Conservation (phyloP, 2,888 invertebrate genomes). For the Amiota communis region DNA sequence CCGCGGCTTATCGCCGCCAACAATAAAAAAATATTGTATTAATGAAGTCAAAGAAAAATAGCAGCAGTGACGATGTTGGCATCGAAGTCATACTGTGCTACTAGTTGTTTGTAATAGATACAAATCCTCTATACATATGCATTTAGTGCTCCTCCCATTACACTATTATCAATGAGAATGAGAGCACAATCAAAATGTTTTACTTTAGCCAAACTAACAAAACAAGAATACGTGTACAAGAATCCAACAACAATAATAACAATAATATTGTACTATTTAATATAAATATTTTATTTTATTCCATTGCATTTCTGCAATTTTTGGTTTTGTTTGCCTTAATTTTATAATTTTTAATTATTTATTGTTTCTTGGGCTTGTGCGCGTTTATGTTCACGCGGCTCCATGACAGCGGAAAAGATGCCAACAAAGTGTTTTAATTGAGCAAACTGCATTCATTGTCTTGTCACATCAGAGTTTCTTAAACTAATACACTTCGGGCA, state of each 20-base stretch:
- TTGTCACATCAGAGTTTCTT: constrained; percentile 6
- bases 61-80: neutral
- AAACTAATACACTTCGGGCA: neutral
- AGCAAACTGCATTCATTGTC: neutral
- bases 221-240: too few relatives aligned
- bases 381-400: constrained; percentile 5
- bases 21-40: neutral
- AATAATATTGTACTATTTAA: neutral
- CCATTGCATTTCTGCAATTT: neutral
- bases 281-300: neutral
- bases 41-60: neutral
- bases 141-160: too few relatives aligned
- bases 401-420: constrained; percentile 42
- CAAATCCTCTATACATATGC: too few relatives aligned
- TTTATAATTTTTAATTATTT: constrained; percentile 30
- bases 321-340: neutral
- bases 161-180: too few relatives aligned
- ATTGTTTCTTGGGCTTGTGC: constrained; percentile 25
- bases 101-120: too few relatives aligned
- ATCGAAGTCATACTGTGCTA: neutral
- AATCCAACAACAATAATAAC: neutral
- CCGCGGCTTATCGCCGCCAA: constrained; percentile 18
- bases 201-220: neutral
- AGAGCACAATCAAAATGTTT: neutral
- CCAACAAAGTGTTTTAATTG: constrained; percentile 44